phyloP scores from a whole-genome alignment of 2,797 vertebrate genomes.

The Sciurus vulgaris region DNA sequence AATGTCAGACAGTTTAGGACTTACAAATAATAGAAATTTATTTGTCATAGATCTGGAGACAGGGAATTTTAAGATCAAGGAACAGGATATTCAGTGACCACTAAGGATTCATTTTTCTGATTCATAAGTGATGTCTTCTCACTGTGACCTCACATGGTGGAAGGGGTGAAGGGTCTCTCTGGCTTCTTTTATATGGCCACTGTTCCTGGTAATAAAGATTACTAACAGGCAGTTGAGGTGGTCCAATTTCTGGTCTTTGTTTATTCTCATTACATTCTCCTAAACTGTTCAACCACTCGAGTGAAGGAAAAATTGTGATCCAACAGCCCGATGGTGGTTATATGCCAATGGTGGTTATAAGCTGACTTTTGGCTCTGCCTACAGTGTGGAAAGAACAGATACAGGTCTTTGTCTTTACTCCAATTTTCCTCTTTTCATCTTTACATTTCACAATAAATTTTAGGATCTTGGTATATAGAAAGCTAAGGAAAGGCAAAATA shows the following conservation, averaged over 20 bases:
- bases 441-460: neutral
- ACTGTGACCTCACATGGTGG: neutral
- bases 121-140: neutral
- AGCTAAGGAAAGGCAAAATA: neutral
- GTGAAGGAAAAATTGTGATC: neutral
- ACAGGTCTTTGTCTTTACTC: neutral
- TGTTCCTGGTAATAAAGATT: neutral
- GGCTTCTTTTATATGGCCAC: neutral
- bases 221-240: neutral
- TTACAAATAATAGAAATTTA: neutral
- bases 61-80: neutral
- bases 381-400: neutral
- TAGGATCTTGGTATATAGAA: neutral
- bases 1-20: neutral
- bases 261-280: neutral
- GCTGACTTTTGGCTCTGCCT: neutral
- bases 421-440: neutral
- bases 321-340: neutral
- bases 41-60: neutral
- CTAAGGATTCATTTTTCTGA: neutral
- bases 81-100: neutral
- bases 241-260: neutral
- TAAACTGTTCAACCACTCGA: neutral
- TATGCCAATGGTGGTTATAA: neutral
- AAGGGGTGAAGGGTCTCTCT: neutral